A percentile compares a stretch with the other conserved stretches of the same genome.
phyloP scores from a whole-genome alignment of 2,888 invertebrate genomes.

The Chrysodeixis includens region DNA sequence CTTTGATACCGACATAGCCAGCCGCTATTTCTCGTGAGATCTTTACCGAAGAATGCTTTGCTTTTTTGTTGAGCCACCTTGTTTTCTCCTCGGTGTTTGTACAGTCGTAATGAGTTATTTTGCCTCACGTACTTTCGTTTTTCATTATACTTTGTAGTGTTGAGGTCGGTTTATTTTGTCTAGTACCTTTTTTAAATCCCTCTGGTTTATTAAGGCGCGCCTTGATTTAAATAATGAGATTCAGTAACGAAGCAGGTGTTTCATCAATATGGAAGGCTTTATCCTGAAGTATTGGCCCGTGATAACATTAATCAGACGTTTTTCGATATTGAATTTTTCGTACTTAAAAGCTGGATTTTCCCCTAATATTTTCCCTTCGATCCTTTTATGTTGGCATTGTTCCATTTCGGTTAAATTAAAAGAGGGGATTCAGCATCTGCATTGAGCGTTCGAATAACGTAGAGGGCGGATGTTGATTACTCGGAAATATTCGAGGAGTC shows the following conservation, averaged over 20 bases:
- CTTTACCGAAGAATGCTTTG: conserved; percentile 63
- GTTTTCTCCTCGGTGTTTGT: conserved; percentile 54
- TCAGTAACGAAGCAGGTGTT: conserved; percentile 1
- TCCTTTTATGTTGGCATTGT: conserved; percentile 53
- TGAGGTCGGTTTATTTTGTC: not conserved
- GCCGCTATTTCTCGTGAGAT: conserved; percentile 53
- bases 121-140: conserved; percentile 18
- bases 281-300: conserved; percentile 18
- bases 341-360: conserved; percentile 16
- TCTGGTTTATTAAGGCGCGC: not conserved
- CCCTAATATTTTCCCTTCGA: conserved; percentile 45
- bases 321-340: conserved; percentile 37
- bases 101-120: conserved; percentile 41
- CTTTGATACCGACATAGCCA: conserved; percentile 68
- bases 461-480: conserved; percentile 35
- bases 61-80: conserved; percentile 61
- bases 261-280: conserved; percentile 10
- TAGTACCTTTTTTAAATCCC: not conserved
- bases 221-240: conserved; percentile 19
- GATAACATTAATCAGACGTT: conserved; percentile 38
- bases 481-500: conserved; percentile 20
- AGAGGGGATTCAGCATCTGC: conserved; percentile 46
- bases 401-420: conserved; percentile 54
- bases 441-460: conserved; percentile 36
- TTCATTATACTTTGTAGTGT: conserved; percentile 19